Evolutionary conservation across 2,888 invertebrate species (phyloP).

Genomic region (Dicyrtomina minuta): DNA sequence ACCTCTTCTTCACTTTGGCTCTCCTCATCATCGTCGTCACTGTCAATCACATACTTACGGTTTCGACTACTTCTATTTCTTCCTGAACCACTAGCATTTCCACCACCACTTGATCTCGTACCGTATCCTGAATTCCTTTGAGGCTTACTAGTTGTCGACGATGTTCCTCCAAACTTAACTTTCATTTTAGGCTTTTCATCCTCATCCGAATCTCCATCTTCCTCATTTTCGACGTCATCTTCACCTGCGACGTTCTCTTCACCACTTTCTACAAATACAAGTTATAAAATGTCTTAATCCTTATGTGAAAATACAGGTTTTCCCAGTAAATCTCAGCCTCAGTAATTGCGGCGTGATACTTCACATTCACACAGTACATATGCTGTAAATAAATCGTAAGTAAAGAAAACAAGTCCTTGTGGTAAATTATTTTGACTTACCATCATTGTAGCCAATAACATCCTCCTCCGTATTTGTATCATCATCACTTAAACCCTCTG

Average conservation of each 20-base stretch:
- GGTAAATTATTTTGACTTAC: background rate
- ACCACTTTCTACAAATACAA: conserved; percentile 12
- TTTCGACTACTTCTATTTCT: conserved; percentile 8
- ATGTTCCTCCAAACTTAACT: conserved; percentile 20
- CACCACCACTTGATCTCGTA: conserved; percentile 14
- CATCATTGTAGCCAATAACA: conserved; percentile 3
- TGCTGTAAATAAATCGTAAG: no score
- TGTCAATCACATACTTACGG: conserved; percentile 18
- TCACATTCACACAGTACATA: no score
- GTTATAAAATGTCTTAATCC: background rate
- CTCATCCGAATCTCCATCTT: conserved; percentile 33
- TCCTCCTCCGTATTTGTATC: conserved; percentile 11
- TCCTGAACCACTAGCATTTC: background rate
- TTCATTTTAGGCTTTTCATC: conserved; percentile 26
- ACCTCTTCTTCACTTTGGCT: conserved; percentile 30
- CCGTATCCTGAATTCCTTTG: background rate
- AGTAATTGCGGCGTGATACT: no score
- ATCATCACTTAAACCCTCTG: conserved; percentile 7
- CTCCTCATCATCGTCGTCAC: conserved; percentile 37
- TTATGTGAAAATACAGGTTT: background rate
- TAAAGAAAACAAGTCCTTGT: no score
- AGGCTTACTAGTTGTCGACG: background rate
- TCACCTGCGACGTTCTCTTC: conserved; percentile 38
- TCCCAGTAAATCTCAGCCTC: background rate
- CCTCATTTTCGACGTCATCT: conserved; percentile 53